Percentiles rank a stretch among this genome's conserved stretches.
Evolutionary conservation across 2,797 vertebrate genomes (phyloP).

Genomic region (Melanotaenia maccullochi): DNA sequence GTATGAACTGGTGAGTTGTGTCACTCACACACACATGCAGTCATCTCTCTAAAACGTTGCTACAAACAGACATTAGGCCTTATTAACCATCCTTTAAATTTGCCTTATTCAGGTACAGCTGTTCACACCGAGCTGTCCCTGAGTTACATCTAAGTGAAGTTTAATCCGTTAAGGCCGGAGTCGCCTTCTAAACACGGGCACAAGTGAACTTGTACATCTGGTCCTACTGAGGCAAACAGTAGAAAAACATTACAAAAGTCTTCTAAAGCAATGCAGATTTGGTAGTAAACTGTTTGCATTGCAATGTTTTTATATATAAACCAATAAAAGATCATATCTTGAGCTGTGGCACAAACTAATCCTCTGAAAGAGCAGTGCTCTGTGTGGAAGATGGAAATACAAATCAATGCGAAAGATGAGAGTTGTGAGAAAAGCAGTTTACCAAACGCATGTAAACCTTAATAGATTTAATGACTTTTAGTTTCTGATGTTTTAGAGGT

Average conservation of each 20-base stretch:
- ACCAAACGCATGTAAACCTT: too few species aligned
- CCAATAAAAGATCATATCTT: too few species aligned
- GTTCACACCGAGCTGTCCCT: slow-evolving; percentile 20
- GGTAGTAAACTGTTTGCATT: too few species aligned
- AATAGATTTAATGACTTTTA: too few species aligned
- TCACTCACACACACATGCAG: background rate
- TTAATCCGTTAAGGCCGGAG: background rate
- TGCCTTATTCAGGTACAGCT: slow-evolving; percentile 40
- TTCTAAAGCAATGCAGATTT: too few species aligned
- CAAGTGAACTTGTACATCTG: background rate
- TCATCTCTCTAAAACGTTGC: background rate
- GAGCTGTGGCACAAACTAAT: too few species aligned
- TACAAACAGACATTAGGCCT: slow-evolving; percentile 7
- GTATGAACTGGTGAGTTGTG: slow-evolving; percentile 94
- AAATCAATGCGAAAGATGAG: too few species aligned
- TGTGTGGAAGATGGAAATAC: too few species aligned
- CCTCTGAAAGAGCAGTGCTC: too few species aligned
- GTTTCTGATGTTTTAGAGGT: too few species aligned
- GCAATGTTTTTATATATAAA: too few species aligned
- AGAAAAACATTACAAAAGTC: background rate
- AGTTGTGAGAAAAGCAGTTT: too few species aligned
- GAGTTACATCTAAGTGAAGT: slow-evolving; percentile 21
- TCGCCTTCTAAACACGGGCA: background rate
- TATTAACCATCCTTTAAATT: slow-evolving; percentile 21
- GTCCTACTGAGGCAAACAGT: background rate